Evolutionary conservation across 2,888 invertebrate genomes (phyloP).

Genomic region (Desoria tigrina): DNA sequence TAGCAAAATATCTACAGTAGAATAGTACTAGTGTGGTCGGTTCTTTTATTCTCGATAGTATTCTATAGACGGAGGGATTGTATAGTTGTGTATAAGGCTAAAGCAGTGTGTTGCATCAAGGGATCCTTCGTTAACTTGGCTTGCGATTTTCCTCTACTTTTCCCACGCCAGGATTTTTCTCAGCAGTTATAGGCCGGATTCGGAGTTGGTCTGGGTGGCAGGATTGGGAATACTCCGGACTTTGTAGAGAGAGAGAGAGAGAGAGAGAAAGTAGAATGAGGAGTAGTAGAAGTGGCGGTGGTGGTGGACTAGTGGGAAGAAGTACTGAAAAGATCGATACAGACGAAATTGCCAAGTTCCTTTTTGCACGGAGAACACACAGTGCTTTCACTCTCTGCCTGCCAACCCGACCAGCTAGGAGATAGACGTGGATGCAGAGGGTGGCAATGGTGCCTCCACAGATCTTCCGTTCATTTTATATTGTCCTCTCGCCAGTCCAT

Average conservation of each 20-base stretch:
- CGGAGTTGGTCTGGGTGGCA: too few species aligned
- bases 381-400: conserved; percentile 10
- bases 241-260: too few species aligned
- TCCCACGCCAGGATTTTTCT: conserved; percentile 14
- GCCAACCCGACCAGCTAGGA: conserved; percentile 1
- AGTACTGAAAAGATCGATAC: conserved; percentile 50
- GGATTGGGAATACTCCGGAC: too few species aligned
- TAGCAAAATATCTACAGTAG: too few species aligned
- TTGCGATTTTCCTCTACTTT: conserved; percentile 17
- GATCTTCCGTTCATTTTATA: neutral
- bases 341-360: conserved; percentile 54
- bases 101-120: conserved; percentile 1
- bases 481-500: neutral
- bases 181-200: too few species aligned
- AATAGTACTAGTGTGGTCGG: neutral
- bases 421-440: conserved; percentile 4
- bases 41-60: neutral
- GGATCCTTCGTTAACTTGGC: conserved; percentile 1
- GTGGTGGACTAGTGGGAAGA: neutral
- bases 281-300: conserved; percentile 5
- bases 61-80: neutral
- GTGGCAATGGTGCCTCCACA: neutral
- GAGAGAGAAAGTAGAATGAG: neutral
- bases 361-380: conserved; percentile 42
- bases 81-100: neutral